phyloP scores from a whole-genome alignment of 2,888 invertebrate species.

The Leucoptera coffeella region DNA sequence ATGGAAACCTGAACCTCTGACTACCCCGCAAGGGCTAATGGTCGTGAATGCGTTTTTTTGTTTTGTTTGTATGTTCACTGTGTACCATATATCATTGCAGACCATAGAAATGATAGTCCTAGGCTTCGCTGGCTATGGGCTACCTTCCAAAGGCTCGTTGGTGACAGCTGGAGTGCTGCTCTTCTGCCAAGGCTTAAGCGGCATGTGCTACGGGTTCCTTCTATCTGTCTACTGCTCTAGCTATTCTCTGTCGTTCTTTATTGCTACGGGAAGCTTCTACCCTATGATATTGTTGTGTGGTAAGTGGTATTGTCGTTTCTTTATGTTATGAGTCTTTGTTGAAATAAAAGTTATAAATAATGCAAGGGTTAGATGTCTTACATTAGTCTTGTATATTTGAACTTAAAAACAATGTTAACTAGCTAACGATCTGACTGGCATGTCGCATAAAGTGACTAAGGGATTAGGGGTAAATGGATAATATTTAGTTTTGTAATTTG shows the following conservation, averaged over 20 bases:
- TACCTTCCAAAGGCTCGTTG: conserved; percentile 58
- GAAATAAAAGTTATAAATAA: too few relatives aligned
- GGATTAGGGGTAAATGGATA: too few relatives aligned
- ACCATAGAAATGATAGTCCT: conserved; percentile 52
- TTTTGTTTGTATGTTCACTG: too few relatives aligned
- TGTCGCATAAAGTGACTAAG: too few relatives aligned
- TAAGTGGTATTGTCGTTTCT: conserved; percentile 25
- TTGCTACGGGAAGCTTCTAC: conserved; percentile 83
- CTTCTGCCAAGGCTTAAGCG: conserved; percentile 68
- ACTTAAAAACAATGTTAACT: too few relatives aligned
- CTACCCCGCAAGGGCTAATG: too few relatives aligned
- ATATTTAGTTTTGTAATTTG: too few relatives aligned
- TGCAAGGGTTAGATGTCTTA: too few relatives aligned
- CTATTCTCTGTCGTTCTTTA: conserved; percentile 76
- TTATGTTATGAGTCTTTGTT: neutral
- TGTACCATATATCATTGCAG: conserved; percentile 15
- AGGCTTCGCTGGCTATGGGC: conserved; percentile 55
- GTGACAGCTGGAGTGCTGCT: conserved; percentile 56
- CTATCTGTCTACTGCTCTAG: conserved; percentile 74
- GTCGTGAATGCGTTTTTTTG: too few relatives aligned
- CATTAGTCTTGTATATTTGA: too few relatives aligned
- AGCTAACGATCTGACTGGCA: too few relatives aligned
- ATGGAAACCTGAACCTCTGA: too few relatives aligned
- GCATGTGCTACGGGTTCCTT: conserved; percentile 83
- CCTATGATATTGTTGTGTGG: conserved; percentile 84